phyloP scores from a whole-genome alignment of 2,888 invertebrate species.

The Augochlorella aurata region DNA sequence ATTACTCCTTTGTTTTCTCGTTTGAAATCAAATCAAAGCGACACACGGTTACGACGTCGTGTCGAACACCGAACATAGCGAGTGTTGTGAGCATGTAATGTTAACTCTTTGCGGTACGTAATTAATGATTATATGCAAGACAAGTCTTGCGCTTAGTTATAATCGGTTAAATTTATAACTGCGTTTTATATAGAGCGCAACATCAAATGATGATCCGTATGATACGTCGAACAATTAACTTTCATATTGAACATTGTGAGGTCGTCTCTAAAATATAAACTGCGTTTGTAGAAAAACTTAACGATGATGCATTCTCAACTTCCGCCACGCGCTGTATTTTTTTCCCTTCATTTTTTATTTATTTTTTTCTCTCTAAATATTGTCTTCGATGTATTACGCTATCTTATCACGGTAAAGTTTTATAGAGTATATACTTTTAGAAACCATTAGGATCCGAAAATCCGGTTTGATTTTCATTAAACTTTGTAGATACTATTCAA shows the following conservation, averaged over 20 bases:
- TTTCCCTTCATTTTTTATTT: constrained; percentile 18
- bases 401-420: constrained; percentile 61
- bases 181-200: constrained; percentile 41
- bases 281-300: constrained; percentile 62
- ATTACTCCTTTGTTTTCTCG: background rate
- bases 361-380: constrained; percentile 48
- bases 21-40: constrained; percentile 51
- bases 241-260: constrained; percentile 39
- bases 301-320: constrained; percentile 55
- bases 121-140: constrained; percentile 36
- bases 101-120: constrained; percentile 38
- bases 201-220: constrained; percentile 43
- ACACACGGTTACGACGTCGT: constrained; percentile 45
- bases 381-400: constrained; percentile 69
- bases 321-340: constrained; percentile 35
- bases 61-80: constrained; percentile 63
- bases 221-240: constrained; percentile 42
- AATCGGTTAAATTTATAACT: constrained; percentile 35
- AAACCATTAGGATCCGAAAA: constrained; percentile 62
- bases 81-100: constrained; percentile 60
- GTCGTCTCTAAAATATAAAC: constrained; percentile 50
- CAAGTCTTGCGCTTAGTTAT: constrained; percentile 35
- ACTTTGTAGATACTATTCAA: constrained; percentile 59
- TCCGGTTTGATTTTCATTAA: constrained; percentile 57
- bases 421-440: constrained; percentile 52